Evolutionary conservation across 1,140 invertebrate genomes (phyloP), one percentile per base, ranked within the genome.

Genomic region (Trichomalopsis sarcophagae): DNA sequence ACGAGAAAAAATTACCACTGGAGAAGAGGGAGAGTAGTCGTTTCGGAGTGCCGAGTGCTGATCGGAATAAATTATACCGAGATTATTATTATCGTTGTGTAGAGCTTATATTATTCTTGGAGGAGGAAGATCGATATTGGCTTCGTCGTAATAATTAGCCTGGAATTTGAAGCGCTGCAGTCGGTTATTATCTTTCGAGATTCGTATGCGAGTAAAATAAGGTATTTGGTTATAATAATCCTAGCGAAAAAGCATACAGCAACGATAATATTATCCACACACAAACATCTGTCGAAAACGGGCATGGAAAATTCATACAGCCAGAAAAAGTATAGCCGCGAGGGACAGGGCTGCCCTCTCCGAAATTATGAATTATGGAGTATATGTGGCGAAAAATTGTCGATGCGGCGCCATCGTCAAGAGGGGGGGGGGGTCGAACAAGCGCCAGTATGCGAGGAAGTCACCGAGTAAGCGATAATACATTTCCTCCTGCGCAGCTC

Each of bases 371-470:
- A 75, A 75, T 40, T 75, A 75, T 75, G 13, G 36, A 50, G 55
- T 77, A 77, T 40, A 74, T 74, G 33, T 74, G 73, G 33, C 73
- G 73, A 36, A 74, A 74, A 74, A 74, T 36, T 36, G 30, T 74
- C 23, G 71, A 55, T 21, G 50, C 50, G 50, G 17, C 50, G 13
- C 50, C 40, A 9, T 36, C 40, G 40, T 44, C 40, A 7, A 44
- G 40, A n/a, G 5, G 5, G 33, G 5, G 4, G 4, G 33, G 5
- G 33, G 33, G 14, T 5, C 33, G 73, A 76, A 74, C 17, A 40
- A 74, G 30, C 27, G 17, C 33, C 33, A 36, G 33, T 44, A 10
- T 7, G 40, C 40, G 40, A 44, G 44, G 36, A 21, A 75, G n/a
- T 40, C 17, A 6, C 1, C 74, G 62, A 78, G 2, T 23, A 71